A percentile compares a stretch with the other conserved stretches of the same genome.
Evolutionary conservation across 2,797 vertebrate genomes (phyloP).

Genomic region (Agapornis canus): DNA sequence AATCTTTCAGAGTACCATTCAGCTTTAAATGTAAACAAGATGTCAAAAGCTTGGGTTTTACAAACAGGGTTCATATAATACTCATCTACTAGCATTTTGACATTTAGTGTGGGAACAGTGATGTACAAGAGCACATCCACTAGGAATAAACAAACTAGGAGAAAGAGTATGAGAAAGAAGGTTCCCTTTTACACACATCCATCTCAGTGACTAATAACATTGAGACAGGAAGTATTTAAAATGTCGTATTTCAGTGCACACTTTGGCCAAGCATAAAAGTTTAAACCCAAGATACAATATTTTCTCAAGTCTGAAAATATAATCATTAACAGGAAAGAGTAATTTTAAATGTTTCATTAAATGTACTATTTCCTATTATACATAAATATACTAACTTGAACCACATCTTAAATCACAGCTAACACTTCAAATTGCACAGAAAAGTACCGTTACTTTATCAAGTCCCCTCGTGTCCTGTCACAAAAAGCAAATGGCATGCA

Average conservation of each 20-base stretch:
- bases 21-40: not conserved
- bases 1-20: not conserved
- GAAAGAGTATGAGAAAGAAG: slow-evolving; percentile 45
- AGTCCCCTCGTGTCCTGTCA: not conserved
- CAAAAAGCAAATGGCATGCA: slow-evolving; percentile 27
- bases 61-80: slow-evolving; percentile 33
- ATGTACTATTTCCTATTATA: not conserved
- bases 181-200: slow-evolving; percentile 14
- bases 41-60: not conserved
- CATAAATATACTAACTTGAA: not conserved
- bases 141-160: slow-evolving; percentile 67
- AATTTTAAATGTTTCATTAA: not conserved
- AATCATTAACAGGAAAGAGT: not conserved
- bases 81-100: slow-evolving; percentile 36
- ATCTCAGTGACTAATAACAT: slow-evolving; percentile 31
- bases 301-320: slow-evolving; percentile 11
- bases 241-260: slow-evolving; percentile 5
- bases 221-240: slow-evolving; percentile 38
- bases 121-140: slow-evolving; percentile 39
- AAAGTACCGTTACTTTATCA: not conserved
- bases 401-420: not conserved
- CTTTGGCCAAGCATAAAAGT: not conserved
- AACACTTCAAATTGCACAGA: not conserved
- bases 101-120: slow-evolving; percentile 72
- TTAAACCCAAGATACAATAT: not conserved